Evolutionary conservation across 1,140 invertebrate genomes (phyloP).

Genomic region (Microvelia longipes): DNA sequence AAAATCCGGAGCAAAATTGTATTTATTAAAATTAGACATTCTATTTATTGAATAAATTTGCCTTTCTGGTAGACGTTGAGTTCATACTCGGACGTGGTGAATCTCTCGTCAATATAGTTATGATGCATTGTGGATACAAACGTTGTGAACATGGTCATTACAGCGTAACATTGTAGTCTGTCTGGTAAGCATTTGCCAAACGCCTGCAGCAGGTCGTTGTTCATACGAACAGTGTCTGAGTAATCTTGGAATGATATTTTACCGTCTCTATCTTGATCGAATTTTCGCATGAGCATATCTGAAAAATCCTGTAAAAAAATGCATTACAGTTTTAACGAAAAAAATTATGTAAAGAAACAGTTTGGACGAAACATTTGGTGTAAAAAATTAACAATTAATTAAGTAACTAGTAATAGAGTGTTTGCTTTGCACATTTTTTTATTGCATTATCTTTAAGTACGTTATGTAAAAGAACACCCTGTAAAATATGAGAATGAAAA

Average conservation of each 20-base stretch:
- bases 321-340: too few species aligned
- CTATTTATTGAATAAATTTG: too few species aligned
- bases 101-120: background rate
- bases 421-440: too few species aligned
- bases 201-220: conserved; percentile 2
- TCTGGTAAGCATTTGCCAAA: conserved; percentile 9
- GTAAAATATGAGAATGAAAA: too few species aligned
- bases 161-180: conserved; percentile 1
- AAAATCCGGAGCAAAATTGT: too few species aligned
- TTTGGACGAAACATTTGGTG: too few species aligned
- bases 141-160: conserved; percentile 9
- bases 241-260: conserved; percentile 8
- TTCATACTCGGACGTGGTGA: background rate
- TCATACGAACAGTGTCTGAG: conserved; percentile 3
- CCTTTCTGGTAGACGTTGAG: background rate
- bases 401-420: too few species aligned
- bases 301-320: conserved; percentile 6
- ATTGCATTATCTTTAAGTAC: too few species aligned
- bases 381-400: too few species aligned
- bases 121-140: background rate
- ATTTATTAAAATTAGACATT: too few species aligned
- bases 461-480: too few species aligned
- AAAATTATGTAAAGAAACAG: too few species aligned
- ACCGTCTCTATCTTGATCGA: conserved; percentile 9
- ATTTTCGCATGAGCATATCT: conserved; percentile 9